A percentile compares a stretch with the other conserved stretches of the same genome.
phyloP scores from a whole-genome alignment of 2,888 invertebrate species.

The Anthrax anthrax region DNA sequence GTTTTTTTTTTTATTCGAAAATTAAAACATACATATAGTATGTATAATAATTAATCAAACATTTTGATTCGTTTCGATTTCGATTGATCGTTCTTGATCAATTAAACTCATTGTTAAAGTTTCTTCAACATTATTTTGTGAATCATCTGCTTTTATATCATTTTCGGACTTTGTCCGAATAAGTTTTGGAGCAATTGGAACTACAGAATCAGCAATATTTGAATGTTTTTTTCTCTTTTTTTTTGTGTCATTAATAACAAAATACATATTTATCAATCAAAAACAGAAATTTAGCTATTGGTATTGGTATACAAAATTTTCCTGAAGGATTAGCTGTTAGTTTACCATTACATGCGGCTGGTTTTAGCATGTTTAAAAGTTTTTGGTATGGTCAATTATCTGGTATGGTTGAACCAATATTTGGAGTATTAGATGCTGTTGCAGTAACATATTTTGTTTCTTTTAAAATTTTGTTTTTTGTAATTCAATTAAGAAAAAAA shows the following conservation, averaged over 20 bases:
- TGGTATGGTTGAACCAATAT: conserved; percentile 96
- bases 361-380: conserved; percentile 79
- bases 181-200: conserved; percentile 87
- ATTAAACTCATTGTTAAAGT: too few relatives aligned
- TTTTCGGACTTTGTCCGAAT: conserved; percentile 71
- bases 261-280: too few relatives aligned
- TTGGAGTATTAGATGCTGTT: conserved; percentile 79
- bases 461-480: too few relatives aligned
- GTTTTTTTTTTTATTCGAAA: too few relatives aligned
- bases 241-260: too few relatives aligned
- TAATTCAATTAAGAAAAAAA: too few relatives aligned
- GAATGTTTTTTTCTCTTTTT: conserved; percentile 30
- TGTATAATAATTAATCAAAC: too few relatives aligned
- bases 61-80: too few relatives aligned
- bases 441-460: conserved; percentile 54
- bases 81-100: too few relatives aligned
- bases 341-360: conserved; percentile 86
- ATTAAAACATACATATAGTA: too few relatives aligned
- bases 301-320: conserved; percentile 98
- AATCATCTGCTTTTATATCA: not conserved
- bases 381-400: conserved; percentile 97
- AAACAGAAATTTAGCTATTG: conserved; percentile 80
- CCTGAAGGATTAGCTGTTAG: conserved; percentile 96
- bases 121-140: too few relatives aligned
- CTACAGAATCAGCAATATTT: conserved; percentile 70